Conservation (phyloP, 2,797 vertebrate genomes). For the Acanthurus lineatus region DNA sequence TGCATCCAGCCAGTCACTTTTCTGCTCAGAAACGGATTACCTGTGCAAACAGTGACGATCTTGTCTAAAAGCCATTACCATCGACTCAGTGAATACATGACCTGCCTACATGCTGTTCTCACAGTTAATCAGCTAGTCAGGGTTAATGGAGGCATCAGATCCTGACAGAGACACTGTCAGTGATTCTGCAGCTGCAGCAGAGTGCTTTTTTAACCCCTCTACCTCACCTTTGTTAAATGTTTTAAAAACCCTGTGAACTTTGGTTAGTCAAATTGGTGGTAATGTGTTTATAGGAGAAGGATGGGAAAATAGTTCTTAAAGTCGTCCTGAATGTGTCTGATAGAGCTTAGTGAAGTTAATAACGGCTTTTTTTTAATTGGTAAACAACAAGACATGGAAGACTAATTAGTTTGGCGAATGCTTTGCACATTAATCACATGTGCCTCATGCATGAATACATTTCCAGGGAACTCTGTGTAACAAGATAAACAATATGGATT, state of each 20-base stretch:
- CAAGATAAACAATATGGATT: constrained; percentile 21
- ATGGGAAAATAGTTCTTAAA: constrained; percentile 19
- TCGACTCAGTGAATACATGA: constrained; percentile 75
- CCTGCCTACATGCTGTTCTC: constrained; percentile 66
- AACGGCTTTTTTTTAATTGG: constrained; percentile 14
- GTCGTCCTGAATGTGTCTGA: background rate
- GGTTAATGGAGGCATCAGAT: constrained; percentile 73
- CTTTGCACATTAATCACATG: constrained; percentile 25
- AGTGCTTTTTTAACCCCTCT: constrained; percentile 7
- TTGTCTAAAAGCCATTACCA: constrained; percentile 68
- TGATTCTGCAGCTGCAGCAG: constrained; percentile 37
- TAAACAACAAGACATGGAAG: constrained; percentile 29
- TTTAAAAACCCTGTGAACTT: constrained; percentile 49
- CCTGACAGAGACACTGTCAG: constrained; percentile 62
- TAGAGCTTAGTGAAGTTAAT: background rate
- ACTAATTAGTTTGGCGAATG: constrained; percentile 36
- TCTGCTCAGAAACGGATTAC: constrained; percentile 63
- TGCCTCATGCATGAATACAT: constrained; percentile 2
- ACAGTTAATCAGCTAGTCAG: constrained; percentile 77
- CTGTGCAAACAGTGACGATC: constrained; percentile 56
- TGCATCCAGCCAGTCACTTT: constrained; percentile 29
- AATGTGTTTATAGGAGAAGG: constrained; percentile 9
- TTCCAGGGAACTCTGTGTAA: background rate
- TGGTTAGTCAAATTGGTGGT: constrained; percentile 1
- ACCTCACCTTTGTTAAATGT: constrained; percentile 39